phyloP scores from a whole-genome alignment of 1,140 invertebrate genomes.

The Panonychus citri region DNA sequence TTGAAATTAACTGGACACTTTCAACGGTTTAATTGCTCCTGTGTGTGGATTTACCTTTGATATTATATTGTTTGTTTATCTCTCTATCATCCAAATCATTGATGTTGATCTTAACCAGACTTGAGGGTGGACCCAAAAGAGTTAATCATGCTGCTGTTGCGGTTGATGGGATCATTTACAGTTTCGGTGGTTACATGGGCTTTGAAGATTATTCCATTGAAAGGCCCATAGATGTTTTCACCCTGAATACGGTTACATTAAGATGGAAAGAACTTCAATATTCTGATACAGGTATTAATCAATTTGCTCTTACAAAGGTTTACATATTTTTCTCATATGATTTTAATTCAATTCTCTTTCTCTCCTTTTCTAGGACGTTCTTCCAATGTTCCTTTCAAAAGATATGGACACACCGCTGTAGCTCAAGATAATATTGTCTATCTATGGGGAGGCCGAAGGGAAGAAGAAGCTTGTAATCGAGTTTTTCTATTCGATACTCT shows the following conservation, averaged over 20 bases:
- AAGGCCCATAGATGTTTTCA: conserved; percentile 59
- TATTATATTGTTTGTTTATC: too few species aligned
- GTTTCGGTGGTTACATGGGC: conserved; percentile 72
- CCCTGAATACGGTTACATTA: conserved; percentile 48
- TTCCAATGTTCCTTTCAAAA: too few species aligned
- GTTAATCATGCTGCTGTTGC: conserved; percentile 75
- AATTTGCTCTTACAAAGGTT: conserved; percentile 23
- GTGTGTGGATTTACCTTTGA: too few species aligned
- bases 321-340: too few species aligned
- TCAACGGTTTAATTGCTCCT: too few species aligned
- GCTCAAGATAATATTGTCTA: conserved; percentile 47
- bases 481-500: conserved; percentile 56
- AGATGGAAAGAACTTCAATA: conserved; percentile 15
- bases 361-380: too few species aligned
- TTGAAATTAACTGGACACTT: too few species aligned
- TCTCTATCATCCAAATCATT: too few species aligned
- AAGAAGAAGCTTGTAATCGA: conserved; percentile 46
- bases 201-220: conserved; percentile 42
- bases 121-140: conserved; percentile 46
- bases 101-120: not conserved
- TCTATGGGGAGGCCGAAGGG: conserved; percentile 75
- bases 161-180: conserved; percentile 53
- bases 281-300: not conserved
- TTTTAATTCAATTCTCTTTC: too few species aligned
- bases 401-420: conserved; percentile 67